These are phyloP conservation scores for Coracopsis vasa DNA, from an alignment of 2,113 vertebrate genomes.

Conservation along the genomic window DNA sequence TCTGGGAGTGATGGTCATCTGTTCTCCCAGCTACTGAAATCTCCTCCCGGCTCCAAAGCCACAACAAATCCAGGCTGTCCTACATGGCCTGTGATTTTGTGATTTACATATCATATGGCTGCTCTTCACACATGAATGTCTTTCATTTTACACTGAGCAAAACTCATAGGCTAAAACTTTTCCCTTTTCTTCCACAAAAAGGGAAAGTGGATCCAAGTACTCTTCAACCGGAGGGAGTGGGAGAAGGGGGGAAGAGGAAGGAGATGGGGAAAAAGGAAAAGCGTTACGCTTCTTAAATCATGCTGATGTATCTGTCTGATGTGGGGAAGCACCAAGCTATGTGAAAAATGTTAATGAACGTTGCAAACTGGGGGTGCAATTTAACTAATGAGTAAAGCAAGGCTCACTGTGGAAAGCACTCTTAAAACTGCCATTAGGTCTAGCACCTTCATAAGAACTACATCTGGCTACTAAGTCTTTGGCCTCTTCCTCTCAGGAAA, in stretches of 20 bases:
- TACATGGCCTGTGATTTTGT: neutral
- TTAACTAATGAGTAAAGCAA: neutral
- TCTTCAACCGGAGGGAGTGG: neutral
- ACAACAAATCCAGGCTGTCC: neutral
- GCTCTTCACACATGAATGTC: neutral
- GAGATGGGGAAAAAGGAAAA: neutral
- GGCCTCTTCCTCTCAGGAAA: neutral
- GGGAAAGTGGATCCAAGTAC: neutral
- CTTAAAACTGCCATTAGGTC: neutral
- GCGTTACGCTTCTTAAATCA: neutral
- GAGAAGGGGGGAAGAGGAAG: fast-evolving
- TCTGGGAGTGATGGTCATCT: neutral
- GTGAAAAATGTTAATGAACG: neutral
- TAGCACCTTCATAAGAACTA: neutral
- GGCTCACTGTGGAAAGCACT: neutral
- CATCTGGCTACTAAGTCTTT: neutral
- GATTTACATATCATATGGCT: neutral
- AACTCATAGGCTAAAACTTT: neutral
- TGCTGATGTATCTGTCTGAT: neutral
- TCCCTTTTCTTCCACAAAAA: neutral
- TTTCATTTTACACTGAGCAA: neutral
- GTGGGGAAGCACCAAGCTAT: neutral
- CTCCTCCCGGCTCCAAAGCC: neutral
- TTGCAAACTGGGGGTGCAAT: neutral
- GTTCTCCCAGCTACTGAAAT: neutral